These are phyloP conservation scores for Dunckerocampus dactyliophorus DNA, from an alignment of 2,113 vertebrate genomes.

Conservation along the genomic window DNA sequence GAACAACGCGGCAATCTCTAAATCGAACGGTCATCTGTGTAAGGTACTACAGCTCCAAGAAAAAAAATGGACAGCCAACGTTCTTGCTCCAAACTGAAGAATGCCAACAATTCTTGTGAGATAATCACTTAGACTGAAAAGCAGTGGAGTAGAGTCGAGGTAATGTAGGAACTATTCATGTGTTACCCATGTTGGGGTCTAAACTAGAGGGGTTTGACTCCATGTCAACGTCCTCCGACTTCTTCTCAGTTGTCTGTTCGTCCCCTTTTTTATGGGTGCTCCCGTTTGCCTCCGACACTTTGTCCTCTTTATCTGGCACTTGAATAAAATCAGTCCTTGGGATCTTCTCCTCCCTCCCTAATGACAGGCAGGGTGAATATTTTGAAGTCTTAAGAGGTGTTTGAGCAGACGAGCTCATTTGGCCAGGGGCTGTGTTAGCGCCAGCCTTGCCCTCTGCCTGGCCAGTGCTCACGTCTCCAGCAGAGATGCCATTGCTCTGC, in stretches of 20 bases:
- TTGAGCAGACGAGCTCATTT: constrained; percentile 28
- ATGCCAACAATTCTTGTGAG: background rate
- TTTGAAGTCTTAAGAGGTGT: constrained; percentile 48
- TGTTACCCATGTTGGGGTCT: constrained; percentile 27
- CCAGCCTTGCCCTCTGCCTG: constrained; percentile 28
- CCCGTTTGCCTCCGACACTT: constrained; percentile 28
- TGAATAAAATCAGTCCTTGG: constrained; percentile 64
- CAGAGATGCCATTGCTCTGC: constrained; percentile 21
- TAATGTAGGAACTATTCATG: constrained; percentile 24
- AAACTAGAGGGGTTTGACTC: constrained; percentile 32
- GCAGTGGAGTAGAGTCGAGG: background rate
- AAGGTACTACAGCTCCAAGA: background rate
- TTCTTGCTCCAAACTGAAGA: background rate
- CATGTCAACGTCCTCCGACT: constrained; percentile 50
- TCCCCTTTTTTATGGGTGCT: constrained; percentile 12
- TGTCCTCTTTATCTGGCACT: constrained; percentile 28
- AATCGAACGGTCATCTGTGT: background rate
- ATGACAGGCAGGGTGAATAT: constrained; percentile 41
- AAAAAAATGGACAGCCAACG: background rate
- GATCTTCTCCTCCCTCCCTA: constrained; percentile 61
- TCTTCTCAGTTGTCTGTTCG: constrained; percentile 43
- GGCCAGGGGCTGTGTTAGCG: constrained; percentile 29
- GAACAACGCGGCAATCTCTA: background rate
- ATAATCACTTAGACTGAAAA: background rate
- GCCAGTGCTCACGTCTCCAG: constrained; percentile 15